These are phyloP conservation scores for Carlito syrichta DNA, from an alignment of 2,113 vertebrate species.

Conservation along the genomic window DNA sequence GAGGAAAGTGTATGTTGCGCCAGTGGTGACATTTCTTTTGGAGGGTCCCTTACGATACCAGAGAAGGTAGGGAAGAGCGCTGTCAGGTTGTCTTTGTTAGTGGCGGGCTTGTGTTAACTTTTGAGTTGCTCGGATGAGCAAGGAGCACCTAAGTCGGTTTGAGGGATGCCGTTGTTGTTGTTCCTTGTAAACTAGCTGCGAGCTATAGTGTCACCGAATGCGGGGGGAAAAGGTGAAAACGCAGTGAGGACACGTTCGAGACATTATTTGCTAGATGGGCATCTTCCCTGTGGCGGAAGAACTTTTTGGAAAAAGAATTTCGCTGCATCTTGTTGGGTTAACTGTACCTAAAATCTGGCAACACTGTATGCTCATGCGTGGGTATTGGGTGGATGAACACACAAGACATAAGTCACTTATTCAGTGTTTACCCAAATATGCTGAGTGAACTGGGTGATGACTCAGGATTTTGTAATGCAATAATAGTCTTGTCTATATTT, in stretches of 20 bases:
- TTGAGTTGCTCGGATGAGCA: neutral
- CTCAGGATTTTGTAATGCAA: slow-evolving; percentile 71
- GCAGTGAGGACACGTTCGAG: too few relatives aligned
- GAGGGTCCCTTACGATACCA: neutral
- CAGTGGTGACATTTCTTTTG: slow-evolving; percentile 35
- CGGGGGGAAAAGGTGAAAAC: neutral
- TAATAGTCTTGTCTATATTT: slow-evolving; percentile 25
- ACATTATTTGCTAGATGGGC: neutral
- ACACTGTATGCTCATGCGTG: neutral
- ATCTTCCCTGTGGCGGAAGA: neutral
- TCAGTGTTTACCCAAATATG: slow-evolving; percentile 59
- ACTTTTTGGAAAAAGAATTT: neutral
- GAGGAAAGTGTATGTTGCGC: neutral
- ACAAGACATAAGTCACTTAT: neutral
- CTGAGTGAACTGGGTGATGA: slow-evolving; percentile 65
- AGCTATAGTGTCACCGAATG: neutral
- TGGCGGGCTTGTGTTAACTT: neutral
- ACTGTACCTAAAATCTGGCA: neutral
- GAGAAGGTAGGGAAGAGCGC: neutral
- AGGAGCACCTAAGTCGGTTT: neutral
- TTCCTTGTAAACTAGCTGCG: neutral
- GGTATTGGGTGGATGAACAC: neutral
- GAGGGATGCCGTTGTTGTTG: neutral
- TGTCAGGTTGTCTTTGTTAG: neutral
- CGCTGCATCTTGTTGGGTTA: neutral